A percentile compares a stretch with the other conserved stretches of the same genome.
Conservation (phyloP, 2,113 vertebrate species). For the Opisthocomus hoazin region DNA sequence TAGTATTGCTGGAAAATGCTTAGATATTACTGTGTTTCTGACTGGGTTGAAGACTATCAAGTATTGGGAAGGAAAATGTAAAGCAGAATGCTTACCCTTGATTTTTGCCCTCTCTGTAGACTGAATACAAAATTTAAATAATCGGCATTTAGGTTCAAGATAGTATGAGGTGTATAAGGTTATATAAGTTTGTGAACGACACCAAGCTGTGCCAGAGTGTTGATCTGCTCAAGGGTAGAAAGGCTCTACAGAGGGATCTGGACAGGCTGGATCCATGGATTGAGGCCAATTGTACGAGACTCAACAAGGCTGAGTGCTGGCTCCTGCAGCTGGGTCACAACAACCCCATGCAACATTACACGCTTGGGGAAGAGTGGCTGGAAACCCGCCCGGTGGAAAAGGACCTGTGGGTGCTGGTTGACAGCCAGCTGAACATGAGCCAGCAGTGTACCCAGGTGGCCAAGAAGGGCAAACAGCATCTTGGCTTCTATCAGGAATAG, state of each 20-base stretch:
- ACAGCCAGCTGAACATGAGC: not conserved
- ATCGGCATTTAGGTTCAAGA: not conserved
- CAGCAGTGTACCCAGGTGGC: not conserved
- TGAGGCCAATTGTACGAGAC: rapidly evolving
- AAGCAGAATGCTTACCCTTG: not conserved
- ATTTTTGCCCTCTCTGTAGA: not conserved
- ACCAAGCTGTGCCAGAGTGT: not conserved
- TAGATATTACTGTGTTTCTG: not conserved
- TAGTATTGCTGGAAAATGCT: not conserved
- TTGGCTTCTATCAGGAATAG: not conserved
- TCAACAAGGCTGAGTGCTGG: not conserved
- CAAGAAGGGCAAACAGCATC: not conserved
- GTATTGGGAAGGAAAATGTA: not conserved
- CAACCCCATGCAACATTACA: not conserved
- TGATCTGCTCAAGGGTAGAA: not conserved
- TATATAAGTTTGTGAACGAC: not conserved
- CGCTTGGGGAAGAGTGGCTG: no score
- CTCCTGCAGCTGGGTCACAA: not conserved
- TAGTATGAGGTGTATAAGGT: not conserved
- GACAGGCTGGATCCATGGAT: rapidly evolving
- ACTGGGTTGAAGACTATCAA: not conserved
- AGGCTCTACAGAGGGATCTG: not conserved
- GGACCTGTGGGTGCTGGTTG: not conserved
- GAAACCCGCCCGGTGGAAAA: not conserved
- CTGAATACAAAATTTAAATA: not conserved